phyloP scores from a whole-genome alignment of 2,113 vertebrate genomes.

The Macquaria australasica region DNA sequence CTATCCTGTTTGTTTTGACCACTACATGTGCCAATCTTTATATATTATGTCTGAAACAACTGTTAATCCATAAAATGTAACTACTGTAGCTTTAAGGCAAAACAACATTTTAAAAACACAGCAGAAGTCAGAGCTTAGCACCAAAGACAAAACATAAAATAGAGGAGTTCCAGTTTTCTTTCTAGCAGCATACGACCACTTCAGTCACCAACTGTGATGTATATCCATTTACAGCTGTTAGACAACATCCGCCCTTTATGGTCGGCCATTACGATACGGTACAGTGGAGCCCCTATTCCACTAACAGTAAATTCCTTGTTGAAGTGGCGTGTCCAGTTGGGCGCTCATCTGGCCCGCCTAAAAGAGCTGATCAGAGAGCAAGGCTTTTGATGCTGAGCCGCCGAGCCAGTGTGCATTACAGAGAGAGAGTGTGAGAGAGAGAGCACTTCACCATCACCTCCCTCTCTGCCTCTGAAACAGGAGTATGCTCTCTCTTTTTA shows the following conservation, averaged over 20 bases:
- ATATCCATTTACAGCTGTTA: slow-evolving; percentile 79
- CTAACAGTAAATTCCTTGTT: slow-evolving; percentile 80
- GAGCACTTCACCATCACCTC: slow-evolving; percentile 61
- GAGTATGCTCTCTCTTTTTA: slow-evolving; percentile 35
- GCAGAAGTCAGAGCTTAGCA: background rate
- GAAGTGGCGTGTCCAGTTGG: slow-evolving; percentile 69
- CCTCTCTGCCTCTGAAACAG: slow-evolving; percentile 63
- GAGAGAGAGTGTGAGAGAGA: slow-evolving; percentile 47
- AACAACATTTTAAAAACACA: background rate
- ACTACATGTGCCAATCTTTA: background rate
- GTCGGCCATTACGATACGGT: slow-evolving; percentile 46
- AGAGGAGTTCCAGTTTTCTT: slow-evolving; percentile 26
- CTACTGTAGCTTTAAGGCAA: background rate
- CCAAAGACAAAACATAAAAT: background rate
- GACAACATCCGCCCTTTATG: slow-evolving; percentile 75
- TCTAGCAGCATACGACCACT: slow-evolving; percentile 25
- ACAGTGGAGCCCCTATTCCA: slow-evolving; percentile 68
- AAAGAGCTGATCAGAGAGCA: slow-evolving; percentile 73
- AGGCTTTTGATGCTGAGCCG: slow-evolving; percentile 72
- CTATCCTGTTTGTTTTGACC: background rate
- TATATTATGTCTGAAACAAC: background rate
- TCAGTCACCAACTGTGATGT: slow-evolving; percentile 47
- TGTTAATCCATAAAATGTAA: background rate
- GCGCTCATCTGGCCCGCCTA: slow-evolving; percentile 69
- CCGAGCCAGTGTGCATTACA: slow-evolving; percentile 77